Evolutionary conservation across 1,140 invertebrate genomes (phyloP).

Genomic region (Calliphora vicina): DNA sequence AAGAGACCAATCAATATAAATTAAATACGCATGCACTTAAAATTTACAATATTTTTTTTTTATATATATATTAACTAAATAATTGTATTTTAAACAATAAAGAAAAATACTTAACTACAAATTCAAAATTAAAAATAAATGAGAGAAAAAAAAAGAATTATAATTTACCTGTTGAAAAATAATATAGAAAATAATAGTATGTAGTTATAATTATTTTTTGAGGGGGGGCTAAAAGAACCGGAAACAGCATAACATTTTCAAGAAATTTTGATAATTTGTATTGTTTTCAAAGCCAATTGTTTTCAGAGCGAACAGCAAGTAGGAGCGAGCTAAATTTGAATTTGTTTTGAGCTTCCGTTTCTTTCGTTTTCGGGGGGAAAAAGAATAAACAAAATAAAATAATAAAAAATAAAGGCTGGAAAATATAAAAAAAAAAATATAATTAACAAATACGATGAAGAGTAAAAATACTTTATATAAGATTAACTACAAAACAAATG

Average conservation of each 20-base stretch:
- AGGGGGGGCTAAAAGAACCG: neutral
- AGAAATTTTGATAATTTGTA: slow-evolving; percentile 15
- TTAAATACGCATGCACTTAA: slow-evolving; percentile 37
- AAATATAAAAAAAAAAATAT: neutral
- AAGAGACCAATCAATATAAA: neutral
- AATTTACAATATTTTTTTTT: neutral
- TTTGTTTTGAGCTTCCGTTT: slow-evolving; percentile 11
- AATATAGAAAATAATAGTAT: neutral
- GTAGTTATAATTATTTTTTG: neutral
- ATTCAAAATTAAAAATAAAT: neutral
- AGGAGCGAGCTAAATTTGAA: neutral
- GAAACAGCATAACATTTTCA: slow-evolving; percentile 7
- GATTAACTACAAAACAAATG: neutral
- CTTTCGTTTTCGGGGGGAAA: no score
- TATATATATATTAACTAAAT: neutral
- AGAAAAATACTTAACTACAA: neutral
- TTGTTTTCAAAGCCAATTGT: neutral
- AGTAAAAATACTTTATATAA: neutral
- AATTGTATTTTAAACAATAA: neutral
- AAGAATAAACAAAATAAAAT: neutral
- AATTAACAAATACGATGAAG: neutral
- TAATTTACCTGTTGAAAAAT: neutral
- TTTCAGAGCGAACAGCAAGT: no score
- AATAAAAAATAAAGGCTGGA: neutral
- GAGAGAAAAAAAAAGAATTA: neutral